Conservation (phyloP, 2,888 invertebrate species). For the Charanyca ferruginea region DNA sequence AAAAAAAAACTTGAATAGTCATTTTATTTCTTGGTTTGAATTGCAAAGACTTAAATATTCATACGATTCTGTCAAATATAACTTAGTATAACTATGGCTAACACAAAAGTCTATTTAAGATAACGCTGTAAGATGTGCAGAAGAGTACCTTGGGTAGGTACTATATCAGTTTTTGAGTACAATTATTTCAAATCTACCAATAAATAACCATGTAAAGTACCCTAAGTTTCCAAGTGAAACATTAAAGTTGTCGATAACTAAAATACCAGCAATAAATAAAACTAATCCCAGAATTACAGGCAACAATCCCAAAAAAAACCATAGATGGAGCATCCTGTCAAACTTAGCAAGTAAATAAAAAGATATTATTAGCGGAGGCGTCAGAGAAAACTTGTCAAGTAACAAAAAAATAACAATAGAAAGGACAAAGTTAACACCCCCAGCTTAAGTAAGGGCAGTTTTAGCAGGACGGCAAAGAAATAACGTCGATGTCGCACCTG, state of each 20-base stretch:
- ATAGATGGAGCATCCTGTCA: conserved; percentile 11
- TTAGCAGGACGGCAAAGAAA: conserved; percentile 49
- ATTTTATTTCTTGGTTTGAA: not conserved
- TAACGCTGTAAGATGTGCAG: no score
- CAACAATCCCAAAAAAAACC: conserved; percentile 31
- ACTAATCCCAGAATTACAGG: conserved; percentile 29
- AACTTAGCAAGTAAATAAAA: conserved; percentile 60
- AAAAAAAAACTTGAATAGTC: not conserved
- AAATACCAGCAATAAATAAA: conserved; percentile 23
- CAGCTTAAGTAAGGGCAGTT: conserved; percentile 46
- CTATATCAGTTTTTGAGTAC: not conserved
- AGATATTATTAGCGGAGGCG: conserved; percentile 54
- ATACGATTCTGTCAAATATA: no score
- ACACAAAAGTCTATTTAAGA: no score
- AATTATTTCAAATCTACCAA: not conserved
- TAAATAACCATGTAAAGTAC: not conserved
- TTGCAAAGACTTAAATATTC: no score
- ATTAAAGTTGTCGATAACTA: not conserved
- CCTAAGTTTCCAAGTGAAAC: conserved; percentile 1
- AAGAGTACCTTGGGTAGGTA: not conserved
- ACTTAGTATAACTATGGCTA: no score
- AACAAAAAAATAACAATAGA: conserved; percentile 60
- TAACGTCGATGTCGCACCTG: conserved; percentile 41
- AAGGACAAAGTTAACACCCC: conserved; percentile 51
- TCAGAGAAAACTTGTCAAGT: conserved; percentile 51